Conservation (phyloP, 2,797 vertebrate genomes). For the Oophaga sylvatica region DNA sequence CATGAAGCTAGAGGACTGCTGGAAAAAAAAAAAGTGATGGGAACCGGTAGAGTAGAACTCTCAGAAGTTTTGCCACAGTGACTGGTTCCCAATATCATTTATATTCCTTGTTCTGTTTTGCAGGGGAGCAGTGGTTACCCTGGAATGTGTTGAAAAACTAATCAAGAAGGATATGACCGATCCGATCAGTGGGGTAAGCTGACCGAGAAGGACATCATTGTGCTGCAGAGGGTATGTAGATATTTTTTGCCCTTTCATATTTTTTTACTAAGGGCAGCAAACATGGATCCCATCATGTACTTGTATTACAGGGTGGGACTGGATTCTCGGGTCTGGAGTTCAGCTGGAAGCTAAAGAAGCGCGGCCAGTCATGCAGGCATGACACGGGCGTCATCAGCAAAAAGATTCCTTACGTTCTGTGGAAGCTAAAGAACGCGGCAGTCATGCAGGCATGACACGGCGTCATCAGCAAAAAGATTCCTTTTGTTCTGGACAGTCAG, state of each 20-base stretch:
- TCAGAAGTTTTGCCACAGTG: not conserved
- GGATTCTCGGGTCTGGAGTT: slow-evolving; percentile 85
- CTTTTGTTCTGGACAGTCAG: not conserved
- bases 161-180: slow-evolving; percentile 89
- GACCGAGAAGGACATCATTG: slow-evolving; percentile 83
- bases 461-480: not conserved
- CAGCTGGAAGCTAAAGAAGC: slow-evolving; percentile 85
- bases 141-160: slow-evolving; percentile 89
- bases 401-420: slow-evolving; percentile 58
- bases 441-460: slow-evolving; percentile 87
- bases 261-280: not conserved
- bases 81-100: not conserved
- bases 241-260: not conserved
- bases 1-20: too few species aligned
- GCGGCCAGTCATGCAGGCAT: slow-evolving; percentile 90
- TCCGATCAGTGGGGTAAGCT: slow-evolving; percentile 81
- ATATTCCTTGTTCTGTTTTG: not conserved
- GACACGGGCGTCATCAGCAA: slow-evolving; percentile 59
- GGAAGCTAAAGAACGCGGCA: slow-evolving; percentile 84
- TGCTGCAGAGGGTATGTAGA: slow-evolving; percentile 82
- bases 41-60: too few species aligned
- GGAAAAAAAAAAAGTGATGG: too few species aligned
- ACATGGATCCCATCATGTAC: not conserved
- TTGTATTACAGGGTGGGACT: slow-evolving; percentile 81
- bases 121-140: slow-evolving; percentile 85